A percentile compares a stretch with the other conserved stretches of the same genome.
Conservation (phyloP, 1,140 invertebrate species). For the Apolygus lucorum region DNA sequence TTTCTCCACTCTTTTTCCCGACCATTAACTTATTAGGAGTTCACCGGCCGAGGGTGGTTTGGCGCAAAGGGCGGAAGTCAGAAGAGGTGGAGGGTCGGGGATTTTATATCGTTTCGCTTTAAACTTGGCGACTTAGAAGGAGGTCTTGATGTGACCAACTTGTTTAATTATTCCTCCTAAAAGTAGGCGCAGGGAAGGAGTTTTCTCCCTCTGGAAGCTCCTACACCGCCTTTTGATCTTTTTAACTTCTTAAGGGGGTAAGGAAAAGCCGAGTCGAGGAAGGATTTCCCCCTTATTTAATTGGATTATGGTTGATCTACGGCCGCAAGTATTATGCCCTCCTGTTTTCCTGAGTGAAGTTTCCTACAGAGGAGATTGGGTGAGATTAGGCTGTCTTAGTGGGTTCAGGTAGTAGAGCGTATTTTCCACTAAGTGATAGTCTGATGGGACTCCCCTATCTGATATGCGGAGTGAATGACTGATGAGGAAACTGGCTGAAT, state of each 20-base stretch:
- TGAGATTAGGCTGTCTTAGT: too few species aligned
- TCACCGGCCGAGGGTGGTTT: not conserved
- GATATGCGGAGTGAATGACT: too few species aligned
- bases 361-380: too few species aligned
- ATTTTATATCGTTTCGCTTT: conserved; percentile 24
- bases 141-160: conserved; percentile 28
- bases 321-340: too few species aligned
- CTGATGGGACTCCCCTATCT: too few species aligned
- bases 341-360: too few species aligned
- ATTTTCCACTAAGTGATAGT: too few species aligned
- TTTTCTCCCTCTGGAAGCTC: not conserved
- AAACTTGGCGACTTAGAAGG: conserved; percentile 21
- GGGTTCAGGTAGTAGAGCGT: too few species aligned
- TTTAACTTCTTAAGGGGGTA: conserved; percentile 14
- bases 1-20: conserved; percentile 27
- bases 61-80: not conserved
- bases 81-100: not conserved
- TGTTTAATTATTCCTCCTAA: conserved; percentile 27
- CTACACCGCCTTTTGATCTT: conserved; percentile 27
- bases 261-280: not conserved
- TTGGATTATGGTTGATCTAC: conserved; percentile 31
- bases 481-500: too few species aligned
- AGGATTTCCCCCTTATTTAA: conserved; percentile 19
- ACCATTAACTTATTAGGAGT: conserved; percentile 30
- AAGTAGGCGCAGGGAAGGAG: not conserved